phyloP scores from a whole-genome alignment of 1,140 invertebrate species.

The Nixonia krombeini region DNA sequence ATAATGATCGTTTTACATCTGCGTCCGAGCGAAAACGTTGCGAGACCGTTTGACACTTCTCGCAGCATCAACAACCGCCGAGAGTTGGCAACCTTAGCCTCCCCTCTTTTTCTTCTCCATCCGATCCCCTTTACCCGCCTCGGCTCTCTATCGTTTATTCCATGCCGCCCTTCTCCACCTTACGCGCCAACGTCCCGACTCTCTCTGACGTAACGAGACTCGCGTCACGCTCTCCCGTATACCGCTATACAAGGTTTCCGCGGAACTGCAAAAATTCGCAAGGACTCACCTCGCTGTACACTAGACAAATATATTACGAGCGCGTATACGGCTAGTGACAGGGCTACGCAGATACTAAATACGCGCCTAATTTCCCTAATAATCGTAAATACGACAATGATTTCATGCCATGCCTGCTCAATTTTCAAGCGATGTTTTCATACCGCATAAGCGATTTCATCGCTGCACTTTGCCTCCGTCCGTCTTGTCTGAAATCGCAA shows the following conservation, averaged over 20 bases:
- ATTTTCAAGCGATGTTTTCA: neutral
- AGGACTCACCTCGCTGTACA: slow-evolving; percentile 22
- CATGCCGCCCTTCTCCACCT: neutral
- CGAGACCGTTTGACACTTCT: neutral
- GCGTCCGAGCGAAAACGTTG: no score
- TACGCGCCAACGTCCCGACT: slow-evolving; percentile 1
- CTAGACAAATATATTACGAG: slow-evolving; percentile 7
- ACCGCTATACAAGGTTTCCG: slow-evolving; percentile 41
- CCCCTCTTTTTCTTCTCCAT: slow-evolving; percentile 30
- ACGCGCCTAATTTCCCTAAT: slow-evolving; percentile 15
- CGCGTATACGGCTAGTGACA: slow-evolving; percentile 14
- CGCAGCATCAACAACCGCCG: slow-evolving; percentile 4
- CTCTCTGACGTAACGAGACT: slow-evolving; percentile 36
- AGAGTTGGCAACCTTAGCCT: slow-evolving; percentile 36
- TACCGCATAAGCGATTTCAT: neutral
- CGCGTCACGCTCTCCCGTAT: slow-evolving; percentile 24
- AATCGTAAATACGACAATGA: slow-evolving; percentile 15
- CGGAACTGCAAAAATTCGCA: slow-evolving; percentile 44
- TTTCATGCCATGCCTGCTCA: slow-evolving; percentile 23
- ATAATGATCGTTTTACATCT: no score
- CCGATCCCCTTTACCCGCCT: slow-evolving; percentile 25
- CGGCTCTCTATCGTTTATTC: neutral
- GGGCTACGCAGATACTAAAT: slow-evolving; percentile 7
- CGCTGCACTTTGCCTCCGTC: neutral
- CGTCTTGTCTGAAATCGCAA: neutral